Percentiles rank a stretch among this genome's conserved stretches.
Evolutionary conservation across 2,888 invertebrate species (phyloP).

Genomic region (Chloroclystis v-ata): DNA sequence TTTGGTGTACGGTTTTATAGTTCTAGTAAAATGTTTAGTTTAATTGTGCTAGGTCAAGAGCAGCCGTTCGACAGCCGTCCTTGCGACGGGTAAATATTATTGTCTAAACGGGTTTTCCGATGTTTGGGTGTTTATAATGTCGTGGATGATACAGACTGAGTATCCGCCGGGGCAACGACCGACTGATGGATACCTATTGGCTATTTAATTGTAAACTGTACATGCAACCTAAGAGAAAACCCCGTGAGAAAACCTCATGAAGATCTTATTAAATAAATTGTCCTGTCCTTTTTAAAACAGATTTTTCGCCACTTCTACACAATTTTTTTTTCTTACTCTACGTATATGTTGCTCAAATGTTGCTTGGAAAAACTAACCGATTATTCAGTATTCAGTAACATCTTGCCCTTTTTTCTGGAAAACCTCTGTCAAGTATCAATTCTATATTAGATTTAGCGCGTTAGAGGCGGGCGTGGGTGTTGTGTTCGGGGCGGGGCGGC

Average conservation of each 20-base stretch:
- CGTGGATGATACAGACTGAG: slow-evolving; percentile 54
- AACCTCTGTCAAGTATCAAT: slow-evolving; percentile 24
- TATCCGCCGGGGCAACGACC: slow-evolving; percentile 50
- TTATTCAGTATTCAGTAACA: background rate
- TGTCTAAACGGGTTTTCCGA: slow-evolving; percentile 76
- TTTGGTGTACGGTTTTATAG: slow-evolving; percentile 77
- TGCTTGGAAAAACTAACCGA: background rate
- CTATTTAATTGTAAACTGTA: background rate
- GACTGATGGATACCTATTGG: slow-evolving; percentile 4
- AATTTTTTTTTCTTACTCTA: too few relatives aligned
- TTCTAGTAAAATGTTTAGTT: slow-evolving; percentile 77
- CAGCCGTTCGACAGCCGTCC: slow-evolving; percentile 76
- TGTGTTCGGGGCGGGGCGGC: slow-evolving; percentile 37
- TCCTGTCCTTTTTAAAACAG: too few relatives aligned
- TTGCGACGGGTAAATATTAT: slow-evolving; percentile 77
- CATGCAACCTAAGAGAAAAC: background rate
- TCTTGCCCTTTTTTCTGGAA: slow-evolving; percentile 8
- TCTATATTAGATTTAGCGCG: slow-evolving; percentile 9
- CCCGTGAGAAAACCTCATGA: too few relatives aligned
- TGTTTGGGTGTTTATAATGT: slow-evolving; percentile 65
- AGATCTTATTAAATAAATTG: too few relatives aligned
- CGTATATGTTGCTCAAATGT: too few relatives aligned
- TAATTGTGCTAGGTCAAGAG: slow-evolving; percentile 78
- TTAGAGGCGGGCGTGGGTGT: slow-evolving; percentile 47
- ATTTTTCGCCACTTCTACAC: too few relatives aligned